These are phyloP conservation scores for Muscina levida DNA, from an alignment of 2,888 invertebrate species.

Conservation along the genomic window DNA sequence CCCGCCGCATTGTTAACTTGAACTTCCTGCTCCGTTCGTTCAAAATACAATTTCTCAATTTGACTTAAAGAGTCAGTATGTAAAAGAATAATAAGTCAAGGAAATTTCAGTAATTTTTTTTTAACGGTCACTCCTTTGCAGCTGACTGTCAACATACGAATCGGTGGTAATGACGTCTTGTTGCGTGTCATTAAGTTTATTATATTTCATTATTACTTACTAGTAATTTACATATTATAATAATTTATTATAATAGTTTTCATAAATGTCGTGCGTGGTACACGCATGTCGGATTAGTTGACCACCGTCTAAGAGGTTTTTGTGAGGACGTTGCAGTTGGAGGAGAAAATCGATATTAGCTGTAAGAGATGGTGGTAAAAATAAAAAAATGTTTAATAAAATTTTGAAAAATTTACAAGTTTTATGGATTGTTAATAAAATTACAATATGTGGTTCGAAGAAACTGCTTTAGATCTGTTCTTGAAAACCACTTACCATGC, in stretches of 20 bases:
- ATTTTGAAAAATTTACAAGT: too few species aligned
- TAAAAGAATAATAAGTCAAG: constrained; percentile 53
- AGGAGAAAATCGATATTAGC: too few species aligned
- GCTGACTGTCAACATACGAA: not conserved
- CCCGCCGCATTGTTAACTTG: constrained; percentile 13
- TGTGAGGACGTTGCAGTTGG: too few species aligned
- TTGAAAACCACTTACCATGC: too few species aligned
- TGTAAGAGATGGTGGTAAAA: too few species aligned
- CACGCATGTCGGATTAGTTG: constrained; percentile 54
- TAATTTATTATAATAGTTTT: constrained; percentile 47
- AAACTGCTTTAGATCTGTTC: too few species aligned
- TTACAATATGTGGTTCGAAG: too few species aligned
- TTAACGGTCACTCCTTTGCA: constrained; percentile 28
- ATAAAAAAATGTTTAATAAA: too few species aligned
- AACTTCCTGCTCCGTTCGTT: constrained; percentile 2
- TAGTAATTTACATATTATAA: constrained; percentile 61
- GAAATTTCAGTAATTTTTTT: constrained; percentile 49
- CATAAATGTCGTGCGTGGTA: constrained; percentile 60
- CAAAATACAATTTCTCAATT: not conserved
- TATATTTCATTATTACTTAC: constrained; percentile 27
- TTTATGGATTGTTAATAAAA: too few species aligned
- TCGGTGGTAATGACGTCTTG: constrained; percentile 46
- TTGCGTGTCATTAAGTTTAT: constrained; percentile 23
- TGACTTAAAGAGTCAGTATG: too few species aligned
- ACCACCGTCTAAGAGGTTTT: too few species aligned